phyloP scores from a whole-genome alignment of 2,113 vertebrate species.

The Leptosomus discolor region DNA sequence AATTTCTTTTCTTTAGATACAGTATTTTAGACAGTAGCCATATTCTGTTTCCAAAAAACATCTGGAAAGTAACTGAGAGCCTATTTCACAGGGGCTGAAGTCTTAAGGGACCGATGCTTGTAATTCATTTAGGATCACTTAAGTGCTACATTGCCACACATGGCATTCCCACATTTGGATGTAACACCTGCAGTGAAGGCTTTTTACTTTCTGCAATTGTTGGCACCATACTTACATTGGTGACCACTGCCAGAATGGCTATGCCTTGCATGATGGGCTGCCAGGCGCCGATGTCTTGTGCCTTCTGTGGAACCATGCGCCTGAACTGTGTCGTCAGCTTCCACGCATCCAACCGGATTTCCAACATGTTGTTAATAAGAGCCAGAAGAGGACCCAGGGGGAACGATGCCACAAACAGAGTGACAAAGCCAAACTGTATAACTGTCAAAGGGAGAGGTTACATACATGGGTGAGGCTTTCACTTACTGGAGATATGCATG shows the following conservation, averaged over 20 bases:
- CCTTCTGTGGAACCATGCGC: slow-evolving; percentile 88
- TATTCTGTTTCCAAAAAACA: neutral
- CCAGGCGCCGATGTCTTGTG: slow-evolving; percentile 91
- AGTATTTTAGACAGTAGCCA: neutral
- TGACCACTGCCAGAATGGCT: slow-evolving; percentile 89
- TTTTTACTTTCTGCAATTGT: neutral
- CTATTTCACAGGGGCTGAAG: neutral
- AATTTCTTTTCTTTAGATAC: neutral
- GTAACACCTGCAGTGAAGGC: neutral
- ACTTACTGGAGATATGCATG: neutral
- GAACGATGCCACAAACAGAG: slow-evolving; percentile 93
- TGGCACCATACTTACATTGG: slow-evolving; percentile 80
- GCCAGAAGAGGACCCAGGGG: slow-evolving; percentile 93
- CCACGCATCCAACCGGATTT: slow-evolving; percentile 92
- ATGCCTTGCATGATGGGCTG: slow-evolving; percentile 92
- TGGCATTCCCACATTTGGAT: neutral
- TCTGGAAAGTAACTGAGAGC: neutral
- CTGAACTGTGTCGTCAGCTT: slow-evolving; percentile 91
- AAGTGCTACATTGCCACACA: accelerated
- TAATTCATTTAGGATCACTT: neutral
- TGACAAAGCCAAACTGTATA: slow-evolving; percentile 96
- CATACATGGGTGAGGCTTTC: neutral
- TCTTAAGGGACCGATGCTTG: neutral
- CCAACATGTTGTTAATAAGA: slow-evolving; percentile 90
- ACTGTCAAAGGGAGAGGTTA: slow-evolving; percentile 75